Evolutionary conservation across 35 echinoderm and acorn worm species (phyloP).

Genomic region (Heliocidaris tuberculata): DNA sequence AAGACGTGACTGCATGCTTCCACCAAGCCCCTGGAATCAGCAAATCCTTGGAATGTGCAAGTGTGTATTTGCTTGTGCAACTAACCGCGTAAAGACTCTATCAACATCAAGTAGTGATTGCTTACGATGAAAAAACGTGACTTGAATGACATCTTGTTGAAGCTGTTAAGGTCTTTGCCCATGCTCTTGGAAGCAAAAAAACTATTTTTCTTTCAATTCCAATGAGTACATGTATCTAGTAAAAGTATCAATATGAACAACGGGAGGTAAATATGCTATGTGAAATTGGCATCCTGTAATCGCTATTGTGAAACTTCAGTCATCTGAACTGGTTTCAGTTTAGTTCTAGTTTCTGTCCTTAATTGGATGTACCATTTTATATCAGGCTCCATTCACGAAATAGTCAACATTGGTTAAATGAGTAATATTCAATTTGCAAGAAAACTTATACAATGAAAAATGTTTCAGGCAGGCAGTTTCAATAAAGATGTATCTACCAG

Average conservation of each 20-base stretch:
- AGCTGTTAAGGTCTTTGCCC: background rate
- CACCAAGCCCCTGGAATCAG: background rate
- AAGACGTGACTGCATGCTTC: background rate
- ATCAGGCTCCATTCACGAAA: too few relatives aligned
- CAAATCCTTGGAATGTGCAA: background rate
- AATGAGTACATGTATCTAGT: background rate
- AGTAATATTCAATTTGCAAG: too few relatives aligned
- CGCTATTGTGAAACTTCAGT: background rate
- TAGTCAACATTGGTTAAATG: too few relatives aligned
- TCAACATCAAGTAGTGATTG: background rate
- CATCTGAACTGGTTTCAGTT: background rate
- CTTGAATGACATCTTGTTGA: background rate
- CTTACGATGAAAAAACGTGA: background rate
- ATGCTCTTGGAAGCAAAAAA: background rate
- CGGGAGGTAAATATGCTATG: background rate
- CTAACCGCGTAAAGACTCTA: constrained; percentile 1
- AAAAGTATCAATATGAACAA: constrained; percentile 15
- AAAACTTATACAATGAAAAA: too few relatives aligned
- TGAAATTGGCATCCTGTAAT: background rate
- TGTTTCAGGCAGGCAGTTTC: too few relatives aligned
- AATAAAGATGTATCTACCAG: too few relatives aligned
- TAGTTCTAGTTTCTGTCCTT: background rate
- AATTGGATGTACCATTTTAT: too few relatives aligned
- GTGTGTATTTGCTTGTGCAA: background rate
- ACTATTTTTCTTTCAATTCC: background rate